These are phyloP conservation scores for Vanessa tameamea DNA, from an alignment of 1,140 invertebrate genomes.

Conservation along the genomic window DNA sequence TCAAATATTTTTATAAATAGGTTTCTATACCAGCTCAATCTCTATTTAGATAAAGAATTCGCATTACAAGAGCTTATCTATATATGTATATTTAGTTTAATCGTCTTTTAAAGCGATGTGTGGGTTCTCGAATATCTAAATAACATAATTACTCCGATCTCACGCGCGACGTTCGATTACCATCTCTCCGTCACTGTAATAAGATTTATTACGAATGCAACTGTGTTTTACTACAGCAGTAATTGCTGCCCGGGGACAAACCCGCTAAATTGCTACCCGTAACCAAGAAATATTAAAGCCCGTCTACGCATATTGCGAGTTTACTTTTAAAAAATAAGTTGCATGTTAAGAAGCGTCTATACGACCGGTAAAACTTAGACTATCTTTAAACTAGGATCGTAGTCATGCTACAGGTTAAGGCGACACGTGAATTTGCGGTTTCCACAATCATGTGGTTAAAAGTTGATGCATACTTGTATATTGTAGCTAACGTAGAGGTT, in stretches of 20 bases:
- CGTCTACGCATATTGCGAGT: background rate
- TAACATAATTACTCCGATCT: background rate
- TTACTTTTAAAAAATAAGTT: background rate
- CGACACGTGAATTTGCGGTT: too few species aligned
- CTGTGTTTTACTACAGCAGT: constrained; percentile 1
- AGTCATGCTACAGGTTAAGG: background rate
- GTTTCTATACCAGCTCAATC: too few species aligned
- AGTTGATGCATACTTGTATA: background rate
- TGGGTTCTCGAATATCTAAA: background rate
- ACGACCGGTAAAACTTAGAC: background rate
- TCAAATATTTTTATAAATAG: too few species aligned
- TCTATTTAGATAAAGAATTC: too few species aligned
- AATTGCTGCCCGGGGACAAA: constrained; percentile 21
- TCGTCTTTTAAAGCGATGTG: background rate
- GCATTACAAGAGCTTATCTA: too few species aligned
- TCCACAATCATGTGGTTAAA: too few species aligned
- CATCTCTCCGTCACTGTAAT: constrained; percentile 3
- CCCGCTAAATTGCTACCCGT: constrained; percentile 22
- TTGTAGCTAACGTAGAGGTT: background rate
- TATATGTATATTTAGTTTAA: too few species aligned
- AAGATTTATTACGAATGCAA: constrained; percentile 9
- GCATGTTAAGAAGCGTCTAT: background rate
- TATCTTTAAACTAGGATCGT: background rate
- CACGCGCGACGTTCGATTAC: constrained; percentile 2
- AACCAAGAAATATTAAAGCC: background rate